Base-by-base conservation (phyloP, 2,888 invertebrate genomes). In the Trissoscelio sp. region DNA sequence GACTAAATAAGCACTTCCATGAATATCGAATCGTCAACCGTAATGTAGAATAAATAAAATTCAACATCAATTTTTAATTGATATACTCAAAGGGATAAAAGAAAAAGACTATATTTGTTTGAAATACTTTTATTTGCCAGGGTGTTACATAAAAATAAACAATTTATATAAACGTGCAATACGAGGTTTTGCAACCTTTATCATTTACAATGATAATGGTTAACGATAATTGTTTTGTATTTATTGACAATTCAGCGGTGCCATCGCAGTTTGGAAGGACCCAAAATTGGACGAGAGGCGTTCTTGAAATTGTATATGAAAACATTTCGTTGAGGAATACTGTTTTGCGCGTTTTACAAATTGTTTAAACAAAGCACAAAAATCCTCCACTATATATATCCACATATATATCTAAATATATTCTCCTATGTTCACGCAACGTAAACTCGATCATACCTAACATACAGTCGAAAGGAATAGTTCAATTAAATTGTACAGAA, bases 121-220 rank as follows among this genome's bases (percentile, higher is more conserved):
- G 60, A 81, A 77, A 81, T 81, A 78, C 48, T 66, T 78, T 78
- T 81, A 77, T 77, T 81, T 73, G 62, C 74, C 62, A 81, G 64
- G 58, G 51, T 78, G 57, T 78, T 77, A 81, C 81, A 78, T 81
- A 78, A 78, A 81, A 81, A 78, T 81, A 81, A 81, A 81, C 78
- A 73, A 81, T 78, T 81, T 67, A 66, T 81, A 77, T 78, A 81
- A 78, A 78, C 70, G 73, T 73, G 78, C 77, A 67, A 69, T 73
- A 69, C 70, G 53, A 75, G 22, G 58, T 64, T 58, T 34, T 46
- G 14, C 53, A 14, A 18, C 53, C 53, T 42, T 53, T 31, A 73
- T 11, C 28, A 34, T 11, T 28, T 3, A 24, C 24, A 28, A 48
- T 53, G 60, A 48, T 51, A 39, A 60, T 34, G 31, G 46, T 20